Percentiles rank a stretch among this genome's conserved stretches.
Evolutionary conservation across 2,888 invertebrate genomes (phyloP).

Genomic region (Athetis lepigone): DNA sequence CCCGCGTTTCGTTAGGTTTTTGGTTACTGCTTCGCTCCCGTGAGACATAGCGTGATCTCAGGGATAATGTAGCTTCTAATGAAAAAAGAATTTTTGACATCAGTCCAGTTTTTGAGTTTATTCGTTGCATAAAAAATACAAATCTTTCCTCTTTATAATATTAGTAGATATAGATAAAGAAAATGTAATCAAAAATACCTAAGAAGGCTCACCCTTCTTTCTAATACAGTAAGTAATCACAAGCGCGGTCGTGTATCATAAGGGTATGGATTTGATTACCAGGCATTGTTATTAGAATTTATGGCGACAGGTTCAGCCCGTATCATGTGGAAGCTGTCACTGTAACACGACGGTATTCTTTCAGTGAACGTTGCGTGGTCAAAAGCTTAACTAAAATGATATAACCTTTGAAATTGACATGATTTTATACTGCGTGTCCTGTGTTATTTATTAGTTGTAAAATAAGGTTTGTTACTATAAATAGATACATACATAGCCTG

Average conservation of each 20-base stretch:
- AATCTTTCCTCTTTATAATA: no score
- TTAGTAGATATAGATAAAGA: no score
- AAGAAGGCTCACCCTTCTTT: not conserved
- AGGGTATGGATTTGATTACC: constrained; percentile 34
- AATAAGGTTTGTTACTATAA: no score
- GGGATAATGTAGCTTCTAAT: no score
- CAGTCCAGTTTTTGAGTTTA: no score
- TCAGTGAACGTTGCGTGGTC: not conserved
- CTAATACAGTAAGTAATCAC: constrained; percentile 8
- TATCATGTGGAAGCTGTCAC: constrained; percentile 21
- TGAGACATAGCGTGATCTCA: no score
- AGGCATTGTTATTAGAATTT: constrained; percentile 42
- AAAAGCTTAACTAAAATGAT: not conserved
- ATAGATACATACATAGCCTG: no score
- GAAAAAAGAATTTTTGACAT: no score
- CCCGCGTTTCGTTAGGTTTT: no score
- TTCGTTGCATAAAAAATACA: no score
- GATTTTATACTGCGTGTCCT: not conserved
- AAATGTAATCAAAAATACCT: not conserved
- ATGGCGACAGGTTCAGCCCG: constrained; percentile 42
- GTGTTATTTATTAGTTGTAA: not conserved
- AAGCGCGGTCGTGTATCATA: constrained; percentile 26
- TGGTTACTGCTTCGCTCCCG: no score
- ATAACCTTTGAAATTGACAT: not conserved
- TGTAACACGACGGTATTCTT: not conserved